Evolutionary conservation across 2,113 vertebrate genomes (phyloP), one percentile per base, ranked within the genome.

Genomic region (Xiphias gladius): DNA sequence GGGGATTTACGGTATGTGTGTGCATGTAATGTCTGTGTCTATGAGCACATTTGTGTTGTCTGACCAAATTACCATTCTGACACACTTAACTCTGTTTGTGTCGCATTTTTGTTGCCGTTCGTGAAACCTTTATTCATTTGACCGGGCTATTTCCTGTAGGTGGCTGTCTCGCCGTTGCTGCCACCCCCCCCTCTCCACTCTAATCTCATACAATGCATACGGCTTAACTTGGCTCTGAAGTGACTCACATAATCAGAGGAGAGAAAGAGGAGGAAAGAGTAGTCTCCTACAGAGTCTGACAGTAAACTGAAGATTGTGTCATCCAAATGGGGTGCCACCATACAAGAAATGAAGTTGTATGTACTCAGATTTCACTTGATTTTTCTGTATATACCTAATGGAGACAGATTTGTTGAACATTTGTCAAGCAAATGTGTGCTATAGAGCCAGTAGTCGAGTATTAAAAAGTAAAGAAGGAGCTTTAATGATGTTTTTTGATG

Each of bases 271-370:
- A 85, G 86, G 83, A 79, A 72, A 66, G 30, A 55, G 37, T 37
- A 7, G 73, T 77, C 64, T 79, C 68, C 73, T 66, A 57, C 73
- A 62, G 66, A 73, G 65, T 79, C 74, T 74, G 65, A 85, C 62
- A 72, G 50, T 43, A 62, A 73, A 70, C 32, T 0, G 55, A 73
- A 71, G 81, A 88, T 62, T 77, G 72, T 66, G 37, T 77, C 70
- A 32, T 89, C 70, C 24, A 22, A 46, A 93, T 92, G 93, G 93
- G 91, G 5, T 88, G 82, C 80, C 55, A 24, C 50, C 70, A 61
- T 59, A 78, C 68, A 83, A 79, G 80, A 79, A 91, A 71, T 76
- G 70, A 87, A 88, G 81, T 92, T 84, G 90, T 91, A 92, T 30
- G 91, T 90, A 89, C 54, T 73, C 13, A 80, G 48, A 78, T 83